Conservation (phyloP, 30 jellyfish, hydroid and myxozoan species). For the Turritopsis rubra region DNA sequence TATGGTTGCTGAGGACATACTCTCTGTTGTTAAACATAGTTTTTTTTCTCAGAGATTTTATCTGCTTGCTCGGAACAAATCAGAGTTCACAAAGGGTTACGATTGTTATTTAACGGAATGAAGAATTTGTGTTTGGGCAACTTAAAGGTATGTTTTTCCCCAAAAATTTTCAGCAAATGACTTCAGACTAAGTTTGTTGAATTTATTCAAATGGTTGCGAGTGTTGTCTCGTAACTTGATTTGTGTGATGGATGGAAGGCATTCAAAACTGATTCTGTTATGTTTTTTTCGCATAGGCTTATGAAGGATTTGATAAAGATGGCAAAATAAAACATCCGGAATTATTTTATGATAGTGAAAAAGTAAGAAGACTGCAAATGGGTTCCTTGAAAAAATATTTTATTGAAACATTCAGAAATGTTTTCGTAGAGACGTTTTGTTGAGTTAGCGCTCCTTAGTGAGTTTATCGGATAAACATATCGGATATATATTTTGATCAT, state of each 20-base stretch:
- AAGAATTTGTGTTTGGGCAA: slow-evolving; percentile 55
- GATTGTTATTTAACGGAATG: slow-evolving; percentile 52
- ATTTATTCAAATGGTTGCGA: too few species aligned
- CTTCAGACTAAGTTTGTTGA: too few species aligned
- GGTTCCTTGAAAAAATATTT: too few species aligned
- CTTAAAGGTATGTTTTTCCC: slow-evolving; percentile 27
- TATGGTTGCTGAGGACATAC: neutral
- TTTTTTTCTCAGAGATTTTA: slow-evolving; percentile 27
- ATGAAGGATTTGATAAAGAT: slow-evolving; percentile 82
- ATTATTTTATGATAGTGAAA: slow-evolving; percentile 63
- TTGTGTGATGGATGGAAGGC: neutral
- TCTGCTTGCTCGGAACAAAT: slow-evolving; percentile 51
- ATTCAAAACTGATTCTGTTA: neutral
- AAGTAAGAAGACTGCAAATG: slow-evolving; percentile 18
- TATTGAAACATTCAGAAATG: too few species aligned
- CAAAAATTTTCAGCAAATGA: too few species aligned
- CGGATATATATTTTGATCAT: too few species aligned
- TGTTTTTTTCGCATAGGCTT: slow-evolving; percentile 26
- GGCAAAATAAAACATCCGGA: slow-evolving; percentile 62
- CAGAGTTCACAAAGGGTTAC: slow-evolving; percentile 48
- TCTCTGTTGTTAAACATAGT: neutral
- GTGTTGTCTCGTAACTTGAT: too few species aligned
- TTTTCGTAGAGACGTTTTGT: too few species aligned
- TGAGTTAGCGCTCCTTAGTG: too few species aligned
- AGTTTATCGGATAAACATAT: too few species aligned